A percentile compares a stretch with the other conserved stretches of the same genome.
Conservation (phyloP, 2,113 vertebrate genomes). For the Sminthopsis crassicaudata region DNA sequence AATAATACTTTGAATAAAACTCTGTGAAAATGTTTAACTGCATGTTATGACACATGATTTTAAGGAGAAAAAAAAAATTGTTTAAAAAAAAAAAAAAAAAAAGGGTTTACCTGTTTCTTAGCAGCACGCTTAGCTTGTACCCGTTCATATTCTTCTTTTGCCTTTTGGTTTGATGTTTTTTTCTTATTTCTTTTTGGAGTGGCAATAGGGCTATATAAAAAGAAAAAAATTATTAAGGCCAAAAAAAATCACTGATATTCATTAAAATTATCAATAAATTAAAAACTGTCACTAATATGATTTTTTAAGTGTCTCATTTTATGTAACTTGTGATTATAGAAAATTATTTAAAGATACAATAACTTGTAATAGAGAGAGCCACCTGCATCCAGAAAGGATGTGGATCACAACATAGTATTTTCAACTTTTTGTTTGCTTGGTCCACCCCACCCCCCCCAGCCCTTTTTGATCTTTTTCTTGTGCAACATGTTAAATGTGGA, state of each 20-base stretch:
- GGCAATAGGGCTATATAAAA: constrained; percentile 79
- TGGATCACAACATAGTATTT: too few relatives aligned
- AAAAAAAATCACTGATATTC: constrained; percentile 25
- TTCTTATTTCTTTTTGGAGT: constrained; percentile 85
- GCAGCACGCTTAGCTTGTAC: constrained; percentile 84
- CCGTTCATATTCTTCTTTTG: constrained; percentile 92
- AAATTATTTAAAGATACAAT: neutral
- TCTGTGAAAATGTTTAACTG: neutral
- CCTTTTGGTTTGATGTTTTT: constrained; percentile 93
- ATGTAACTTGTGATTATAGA: constrained; percentile 1
- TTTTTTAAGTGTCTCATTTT: neutral
- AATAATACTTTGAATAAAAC: neutral
- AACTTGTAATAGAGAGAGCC: too few relatives aligned
- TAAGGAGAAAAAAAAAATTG: neutral
- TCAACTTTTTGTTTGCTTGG: too few relatives aligned
- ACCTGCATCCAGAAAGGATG: too few relatives aligned
- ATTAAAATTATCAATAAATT: neutral
- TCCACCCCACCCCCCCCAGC: too few relatives aligned
- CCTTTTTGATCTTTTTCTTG: too few relatives aligned
- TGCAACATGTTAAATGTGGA: too few relatives aligned
- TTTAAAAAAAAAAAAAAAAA: constrained; percentile 42
- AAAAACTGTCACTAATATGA: constrained; percentile 16
- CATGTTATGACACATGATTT: neutral
- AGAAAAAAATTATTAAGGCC: constrained; percentile 52
- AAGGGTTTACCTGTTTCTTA: constrained; percentile 90